phyloP scores from a whole-genome alignment of 2,113 vertebrate genomes.

The Calonectris borealis region DNA sequence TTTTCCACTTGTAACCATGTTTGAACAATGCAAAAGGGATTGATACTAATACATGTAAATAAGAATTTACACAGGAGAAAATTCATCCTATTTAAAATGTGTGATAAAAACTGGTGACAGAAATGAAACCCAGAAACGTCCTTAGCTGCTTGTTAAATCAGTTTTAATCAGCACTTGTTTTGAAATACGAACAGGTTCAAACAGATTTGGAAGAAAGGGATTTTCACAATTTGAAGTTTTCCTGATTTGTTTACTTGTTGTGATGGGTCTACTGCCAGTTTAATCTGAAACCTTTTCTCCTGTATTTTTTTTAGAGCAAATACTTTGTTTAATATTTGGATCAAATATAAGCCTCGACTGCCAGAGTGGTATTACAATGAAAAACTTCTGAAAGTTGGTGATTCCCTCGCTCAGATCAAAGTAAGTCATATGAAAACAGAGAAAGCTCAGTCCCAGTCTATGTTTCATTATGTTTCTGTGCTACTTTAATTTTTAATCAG shows the following conservation, averaged over 20 bases:
- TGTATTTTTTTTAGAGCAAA: conserved; percentile 76
- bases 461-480: background rate
- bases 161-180: conserved; percentile 18
- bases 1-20: background rate
- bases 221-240: background rate
- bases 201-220: background rate
- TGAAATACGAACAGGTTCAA: conserved; percentile 5
- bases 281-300: conserved; percentile 10
- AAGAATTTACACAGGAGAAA: background rate
- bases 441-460: background rate
- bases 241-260: conserved; percentile 28
- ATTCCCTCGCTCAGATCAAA: conserved; percentile 84
- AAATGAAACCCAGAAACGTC: conserved; percentile 26
- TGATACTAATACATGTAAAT: background rate
- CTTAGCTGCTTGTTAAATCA: background rate
- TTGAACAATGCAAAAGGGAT: background rate
- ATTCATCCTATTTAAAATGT: background rate
- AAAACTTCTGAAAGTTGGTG: conserved; percentile 85
- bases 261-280: conserved; percentile 18
- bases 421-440: conserved; percentile 69
- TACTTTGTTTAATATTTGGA: conserved; percentile 86
- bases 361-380: conserved; percentile 84
- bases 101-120: background rate
- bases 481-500: conserved; percentile 8
- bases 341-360: conserved; percentile 84